Evolutionary conservation across 2,797 vertebrate species (phyloP).

Genomic region (Crypturellus tataupa): DNA sequence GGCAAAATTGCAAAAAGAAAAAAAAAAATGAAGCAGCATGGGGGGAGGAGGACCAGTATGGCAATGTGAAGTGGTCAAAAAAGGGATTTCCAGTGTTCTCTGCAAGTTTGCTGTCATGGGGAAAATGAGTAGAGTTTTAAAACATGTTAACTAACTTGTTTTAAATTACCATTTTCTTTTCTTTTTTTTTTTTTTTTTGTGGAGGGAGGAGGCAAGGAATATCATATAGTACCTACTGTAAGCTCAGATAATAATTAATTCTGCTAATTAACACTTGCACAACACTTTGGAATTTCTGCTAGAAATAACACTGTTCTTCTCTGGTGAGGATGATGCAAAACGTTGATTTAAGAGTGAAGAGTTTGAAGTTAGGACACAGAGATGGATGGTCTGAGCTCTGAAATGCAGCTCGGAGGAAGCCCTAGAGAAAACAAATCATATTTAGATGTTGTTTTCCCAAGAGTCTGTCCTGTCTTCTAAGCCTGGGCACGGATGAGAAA

Average conservation of each 20-base stretch:
- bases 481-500: neutral
- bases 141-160: constrained; percentile 50
- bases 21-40: neutral
- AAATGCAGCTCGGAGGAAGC: neutral
- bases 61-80: neutral
- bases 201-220: neutral
- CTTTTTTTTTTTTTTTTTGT: neutral
- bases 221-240: constrained; percentile 50
- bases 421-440: constrained; percentile 45
- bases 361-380: constrained; percentile 27
- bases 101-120: constrained; percentile 17
- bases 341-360: constrained; percentile 27
- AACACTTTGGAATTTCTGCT: neutral
- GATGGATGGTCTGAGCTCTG: constrained; percentile 10
- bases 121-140: constrained; percentile 44
- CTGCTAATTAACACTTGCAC: constrained; percentile 61
- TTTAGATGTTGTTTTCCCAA: constrained; percentile 46
- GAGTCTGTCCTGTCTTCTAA: constrained; percentile 40
- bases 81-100: constrained; percentile 16
- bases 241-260: constrained; percentile 36
- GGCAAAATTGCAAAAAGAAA: constrained; percentile 42
- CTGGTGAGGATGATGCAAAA: neutral
- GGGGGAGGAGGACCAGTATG: neutral
- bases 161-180: constrained; percentile 42
- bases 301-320: constrained; percentile 16